Evolutionary conservation across 2,888 invertebrate genomes (phyloP).

Genomic region (Leptogaster cylindrica): DNA sequence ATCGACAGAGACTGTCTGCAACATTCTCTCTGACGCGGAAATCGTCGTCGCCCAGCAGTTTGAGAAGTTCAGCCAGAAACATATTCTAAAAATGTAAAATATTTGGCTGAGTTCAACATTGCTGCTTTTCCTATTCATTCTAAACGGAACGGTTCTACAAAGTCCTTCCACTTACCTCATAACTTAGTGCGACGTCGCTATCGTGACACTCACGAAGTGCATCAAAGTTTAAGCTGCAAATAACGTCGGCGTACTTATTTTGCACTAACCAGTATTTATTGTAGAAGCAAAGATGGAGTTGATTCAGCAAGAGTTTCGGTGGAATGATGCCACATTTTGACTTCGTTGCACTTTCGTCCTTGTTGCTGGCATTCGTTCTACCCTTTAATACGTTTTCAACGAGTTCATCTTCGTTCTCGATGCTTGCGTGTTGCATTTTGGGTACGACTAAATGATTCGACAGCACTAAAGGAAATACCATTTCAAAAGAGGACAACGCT

Average conservation of each 20-base stretch:
- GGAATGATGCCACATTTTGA: constrained; percentile 52
- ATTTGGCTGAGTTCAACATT: background rate
- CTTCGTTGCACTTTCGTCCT: background rate
- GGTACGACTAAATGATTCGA: constrained; percentile 59
- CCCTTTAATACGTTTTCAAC: background rate
- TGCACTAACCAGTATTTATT: constrained; percentile 63
- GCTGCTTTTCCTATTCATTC: background rate
- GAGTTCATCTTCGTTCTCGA: background rate
- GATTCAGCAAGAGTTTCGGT: constrained; percentile 60
- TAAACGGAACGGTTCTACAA: background rate
- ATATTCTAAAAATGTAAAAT: constrained; percentile 53
- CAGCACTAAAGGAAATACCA: constrained; percentile 60
- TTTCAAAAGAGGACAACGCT: constrained; percentile 61
- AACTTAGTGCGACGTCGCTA: constrained; percentile 55
- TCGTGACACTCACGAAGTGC: constrained; percentile 57
- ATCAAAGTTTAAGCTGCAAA: constrained; percentile 61
- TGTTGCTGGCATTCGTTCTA: no score
- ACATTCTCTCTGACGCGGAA: constrained; percentile 60
- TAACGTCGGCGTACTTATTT: constrained; percentile 63
- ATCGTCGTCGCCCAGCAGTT: constrained; percentile 61
- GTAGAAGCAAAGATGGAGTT: constrained; percentile 61
- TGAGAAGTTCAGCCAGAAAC: constrained; percentile 60
- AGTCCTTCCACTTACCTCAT: constrained; percentile 62
- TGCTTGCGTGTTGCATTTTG: constrained; percentile 30
- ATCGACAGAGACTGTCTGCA: constrained; percentile 58